Percentiles rank a stretch among this genome's conserved stretches.
Evolutionary conservation across 2,888 invertebrate genomes (phyloP).

Genomic region (Meta bourneti): DNA sequence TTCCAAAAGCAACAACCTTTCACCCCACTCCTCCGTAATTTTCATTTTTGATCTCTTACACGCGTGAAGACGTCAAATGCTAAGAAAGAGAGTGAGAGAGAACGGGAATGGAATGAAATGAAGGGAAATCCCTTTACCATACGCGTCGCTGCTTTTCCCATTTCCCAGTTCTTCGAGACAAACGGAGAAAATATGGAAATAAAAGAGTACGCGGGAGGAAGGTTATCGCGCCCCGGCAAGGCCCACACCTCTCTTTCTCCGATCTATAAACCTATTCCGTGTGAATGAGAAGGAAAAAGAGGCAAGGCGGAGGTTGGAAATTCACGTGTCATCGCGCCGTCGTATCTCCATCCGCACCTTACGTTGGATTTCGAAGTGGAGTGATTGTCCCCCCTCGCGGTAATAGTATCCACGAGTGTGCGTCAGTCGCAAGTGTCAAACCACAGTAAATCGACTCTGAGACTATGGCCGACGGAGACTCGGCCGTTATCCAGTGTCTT

Average conservation of each 20-base stretch:
- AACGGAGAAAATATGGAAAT: constrained; percentile 65
- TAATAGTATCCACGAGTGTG: too few species aligned
- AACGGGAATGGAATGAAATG: constrained; percentile 49
- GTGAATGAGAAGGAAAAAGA: neutral
- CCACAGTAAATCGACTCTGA: too few species aligned
- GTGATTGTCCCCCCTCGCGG: too few species aligned
- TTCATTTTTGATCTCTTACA: constrained; percentile 32
- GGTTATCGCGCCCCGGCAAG: constrained; percentile 37
- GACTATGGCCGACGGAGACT: too few species aligned
- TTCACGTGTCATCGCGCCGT: constrained; percentile 35
- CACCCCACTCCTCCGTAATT: neutral
- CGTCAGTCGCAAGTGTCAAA: too few species aligned
- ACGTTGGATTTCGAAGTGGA: too few species aligned
- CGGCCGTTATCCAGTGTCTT: too few species aligned
- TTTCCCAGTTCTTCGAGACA: constrained; percentile 14
- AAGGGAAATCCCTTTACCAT: constrained; percentile 36
- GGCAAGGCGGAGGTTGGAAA: constrained; percentile 18
- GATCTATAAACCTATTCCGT: constrained; percentile 38
- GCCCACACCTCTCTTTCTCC: neutral
- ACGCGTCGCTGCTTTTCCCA: constrained; percentile 49
- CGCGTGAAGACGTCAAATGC: constrained; percentile 15
- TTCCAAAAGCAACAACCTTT: constrained; percentile 3
- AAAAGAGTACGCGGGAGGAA: constrained; percentile 37
- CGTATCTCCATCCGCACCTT: too few species aligned
- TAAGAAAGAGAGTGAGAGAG: neutral